A percentile compares a stretch with the other conserved stretches of the same genome.
Evolutionary conservation across 2,888 invertebrate species (phyloP).

Genomic region (Torymus texanus): DNA sequence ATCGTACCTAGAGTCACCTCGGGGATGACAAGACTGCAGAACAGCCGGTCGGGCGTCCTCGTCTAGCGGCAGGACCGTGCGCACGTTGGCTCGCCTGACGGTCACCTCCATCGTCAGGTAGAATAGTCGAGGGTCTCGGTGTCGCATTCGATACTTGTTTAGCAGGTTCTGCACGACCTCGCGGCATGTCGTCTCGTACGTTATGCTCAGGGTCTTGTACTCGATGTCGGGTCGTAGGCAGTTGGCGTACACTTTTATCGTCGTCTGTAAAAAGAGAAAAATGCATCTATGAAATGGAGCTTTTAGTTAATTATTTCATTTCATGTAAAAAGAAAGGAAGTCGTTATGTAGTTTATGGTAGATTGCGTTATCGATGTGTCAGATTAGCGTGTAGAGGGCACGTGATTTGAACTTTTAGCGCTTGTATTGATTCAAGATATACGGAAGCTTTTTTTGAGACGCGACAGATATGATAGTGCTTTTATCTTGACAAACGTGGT

Average conservation of each 20-base stretch:
- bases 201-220: slow-evolving; percentile 94
- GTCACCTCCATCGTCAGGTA: slow-evolving; percentile 96
- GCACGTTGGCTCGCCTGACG: slow-evolving; percentile 87
- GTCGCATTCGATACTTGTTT: slow-evolving; percentile 92
- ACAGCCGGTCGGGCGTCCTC: slow-evolving; percentile 93
- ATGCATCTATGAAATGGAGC: too few species aligned
- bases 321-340: too few species aligned
- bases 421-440: too few species aligned
- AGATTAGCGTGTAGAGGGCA: too few species aligned
- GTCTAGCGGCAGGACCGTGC: slow-evolving; percentile 89
- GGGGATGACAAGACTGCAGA: slow-evolving; percentile 94
- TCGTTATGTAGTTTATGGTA: too few species aligned
- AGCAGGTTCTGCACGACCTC: slow-evolving; percentile 90
- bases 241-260: slow-evolving; percentile 93
- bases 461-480: too few species aligned
- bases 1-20: slow-evolving; percentile 89
- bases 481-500: too few species aligned
- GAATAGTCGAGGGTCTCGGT: slow-evolving; percentile 93
- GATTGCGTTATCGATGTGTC: too few species aligned
- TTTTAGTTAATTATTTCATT: too few species aligned
- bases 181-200: slow-evolving; percentile 90
- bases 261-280: slow-evolving; percentile 81
- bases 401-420: too few species aligned
- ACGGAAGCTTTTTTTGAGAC: too few species aligned
- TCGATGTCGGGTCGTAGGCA: slow-evolving; percentile 94